Conservation (phyloP, 2,113 vertebrate genomes). For the Cairina moschata region DNA sequence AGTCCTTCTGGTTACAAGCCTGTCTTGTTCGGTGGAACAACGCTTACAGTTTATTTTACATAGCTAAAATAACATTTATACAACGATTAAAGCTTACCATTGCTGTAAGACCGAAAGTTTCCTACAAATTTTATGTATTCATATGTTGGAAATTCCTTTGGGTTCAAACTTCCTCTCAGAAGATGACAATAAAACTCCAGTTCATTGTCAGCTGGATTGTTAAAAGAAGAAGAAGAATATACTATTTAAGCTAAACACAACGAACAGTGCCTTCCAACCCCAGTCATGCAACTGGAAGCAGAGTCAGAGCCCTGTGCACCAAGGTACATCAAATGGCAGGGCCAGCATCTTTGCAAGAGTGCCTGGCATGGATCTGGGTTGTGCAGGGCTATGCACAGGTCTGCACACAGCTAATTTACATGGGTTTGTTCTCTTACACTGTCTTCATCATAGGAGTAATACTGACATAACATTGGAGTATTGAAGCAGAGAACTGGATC, state of each 20-base stretch:
- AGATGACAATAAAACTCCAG: constrained; percentile 88
- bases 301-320: not conserved
- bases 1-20: constrained; percentile 8
- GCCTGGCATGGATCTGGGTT: not conserved
- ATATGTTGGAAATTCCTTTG: constrained; percentile 86
- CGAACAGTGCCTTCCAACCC: constrained; percentile 17
- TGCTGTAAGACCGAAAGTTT: constrained; percentile 85
- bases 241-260: constrained; percentile 55
- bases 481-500: not conserved
- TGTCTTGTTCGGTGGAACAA: constrained; percentile 32
- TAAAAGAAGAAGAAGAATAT: constrained; percentile 65
- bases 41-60: constrained; percentile 49
- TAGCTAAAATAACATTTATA: constrained; percentile 54
- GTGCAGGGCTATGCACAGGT: not conserved
- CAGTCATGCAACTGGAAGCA: not conserved
- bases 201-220: constrained; percentile 81
- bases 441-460: not conserved
- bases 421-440: not conserved
- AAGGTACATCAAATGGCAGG: not conserved
- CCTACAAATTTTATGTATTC: constrained; percentile 89
- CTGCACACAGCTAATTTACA: not conserved
- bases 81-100: constrained; percentile 80
- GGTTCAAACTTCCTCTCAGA: constrained; percentile 86
- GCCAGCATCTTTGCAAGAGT: not conserved
- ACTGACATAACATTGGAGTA: fast-evolving